Base-by-base conservation (phyloP, 2,797 vertebrate genomes). In the Taenioides sp. region DNA sequence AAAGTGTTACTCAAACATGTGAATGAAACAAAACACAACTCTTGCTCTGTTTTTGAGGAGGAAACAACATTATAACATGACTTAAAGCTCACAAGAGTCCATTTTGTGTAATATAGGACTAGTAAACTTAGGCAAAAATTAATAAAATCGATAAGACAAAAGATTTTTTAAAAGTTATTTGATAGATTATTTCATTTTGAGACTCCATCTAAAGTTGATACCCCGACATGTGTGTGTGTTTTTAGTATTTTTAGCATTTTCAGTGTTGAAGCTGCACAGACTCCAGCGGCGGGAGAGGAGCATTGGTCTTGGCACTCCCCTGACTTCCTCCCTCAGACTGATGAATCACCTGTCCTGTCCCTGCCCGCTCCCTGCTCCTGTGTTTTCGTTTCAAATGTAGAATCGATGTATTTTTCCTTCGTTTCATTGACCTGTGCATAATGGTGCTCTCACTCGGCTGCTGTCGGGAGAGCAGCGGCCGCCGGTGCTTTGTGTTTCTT, bases 401-500 rank as follows among this genome's bases (percentile, higher is more conserved):
- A 95, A 96, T 97, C 96, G 94, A 94, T 97, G 95, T 94, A 95
- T 96, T 95, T 95, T 92, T 89, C 95, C 94, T 95, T 95, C 91
- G 90, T 94, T 92, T 91, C 92, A 95, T 95, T 96, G 95, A 96
- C 94, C 93, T 95, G 93, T 94, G 94, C 95, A 95, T 95, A 95
- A 96, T 96, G 95, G 94, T 89, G 90, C 91, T 94, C 94, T 94
- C 92, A 93, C 95, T 95, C 86, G 84, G 76, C 81, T 63, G 80
- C 89, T 86, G 68, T 40, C 87, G 90, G 89, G 90, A 91, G 43
- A 80, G 77, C 82, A 87, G 85, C 86, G 93, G 95, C 94, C 94
- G 95, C 95, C 95, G 79, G 87, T 94, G 95, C 95, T 97, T 98
- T 96, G 95, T 96, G 95, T 97, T 97, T 95, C 96, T 97, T 97